Evolutionary conservation across 2,888 invertebrate species (phyloP).

Genomic region (Caenorhabditis uteleia): DNA sequence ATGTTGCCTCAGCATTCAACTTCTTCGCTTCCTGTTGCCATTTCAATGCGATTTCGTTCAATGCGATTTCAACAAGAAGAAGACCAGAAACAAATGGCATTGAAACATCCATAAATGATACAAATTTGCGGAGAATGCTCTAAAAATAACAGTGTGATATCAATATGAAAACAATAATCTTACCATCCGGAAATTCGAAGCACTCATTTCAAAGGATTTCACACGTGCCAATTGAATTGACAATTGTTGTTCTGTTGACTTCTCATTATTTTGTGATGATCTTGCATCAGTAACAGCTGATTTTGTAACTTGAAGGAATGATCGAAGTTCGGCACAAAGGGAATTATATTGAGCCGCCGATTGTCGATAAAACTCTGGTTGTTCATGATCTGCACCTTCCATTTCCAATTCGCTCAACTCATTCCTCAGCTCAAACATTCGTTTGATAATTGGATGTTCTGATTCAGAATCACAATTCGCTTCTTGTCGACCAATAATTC

Average conservation of each 20-base stretch:
- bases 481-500: slow-evolving; percentile 21
- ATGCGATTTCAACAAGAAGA: slow-evolving; percentile 22
- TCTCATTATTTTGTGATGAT: slow-evolving; percentile 1
- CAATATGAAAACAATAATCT: slow-evolving; percentile 3
- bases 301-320: slow-evolving; percentile 24
- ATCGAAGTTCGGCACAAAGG: slow-evolving; percentile 40
- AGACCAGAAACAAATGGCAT: slow-evolving; percentile 38
- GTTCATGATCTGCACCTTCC: slow-evolving; percentile 2
- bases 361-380: slow-evolving; percentile 30
- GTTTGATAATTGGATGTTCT: slow-evolving; percentile 27
- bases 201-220: slow-evolving; percentile 44
- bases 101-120: slow-evolving; percentile 45
- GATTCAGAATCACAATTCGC: slow-evolving; percentile 29
- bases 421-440: slow-evolving; percentile 14
- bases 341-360: slow-evolving; percentile 37
- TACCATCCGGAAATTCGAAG: slow-evolving; percentile 34
- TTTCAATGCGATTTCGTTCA: slow-evolving; percentile 16
- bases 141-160: slow-evolving; percentile 9
- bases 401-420: slow-evolving; percentile 15
- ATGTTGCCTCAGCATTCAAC: slow-evolving; percentile 9
- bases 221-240: slow-evolving; percentile 18
- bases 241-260: slow-evolving; percentile 4
- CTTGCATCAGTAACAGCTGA: slow-evolving; percentile 8
- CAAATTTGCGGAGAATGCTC: slow-evolving; percentile 32
- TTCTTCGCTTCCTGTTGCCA: slow-evolving; percentile 18